A percentile compares a stretch with the other conserved stretches of the same genome.
Evolutionary conservation across 2,888 invertebrate genomes (phyloP).

Genomic region (Sphecodes monilicornis): DNA sequence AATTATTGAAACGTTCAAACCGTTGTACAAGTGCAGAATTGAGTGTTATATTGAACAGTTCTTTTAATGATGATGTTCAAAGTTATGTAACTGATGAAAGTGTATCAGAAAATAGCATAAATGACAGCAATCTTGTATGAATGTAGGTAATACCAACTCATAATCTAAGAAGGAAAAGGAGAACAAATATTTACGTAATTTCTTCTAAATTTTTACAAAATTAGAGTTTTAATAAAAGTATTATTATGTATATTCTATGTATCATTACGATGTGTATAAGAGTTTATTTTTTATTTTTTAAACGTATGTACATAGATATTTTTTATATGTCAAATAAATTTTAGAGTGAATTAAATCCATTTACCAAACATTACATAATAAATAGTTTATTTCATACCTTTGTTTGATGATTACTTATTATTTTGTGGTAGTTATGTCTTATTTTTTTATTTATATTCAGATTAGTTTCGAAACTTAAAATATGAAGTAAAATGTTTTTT

Average conservation of each 20-base stretch:
- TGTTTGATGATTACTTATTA: neutral
- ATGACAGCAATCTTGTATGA: neutral
- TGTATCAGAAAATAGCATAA: neutral
- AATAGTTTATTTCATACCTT: neutral
- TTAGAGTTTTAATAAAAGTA: neutral
- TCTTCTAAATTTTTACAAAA: neutral
- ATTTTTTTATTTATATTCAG: neutral
- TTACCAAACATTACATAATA: neutral
- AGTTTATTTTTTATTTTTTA: neutral
- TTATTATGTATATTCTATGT: neutral
- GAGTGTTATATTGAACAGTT: constrained; percentile 13
- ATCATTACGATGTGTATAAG: constrained; percentile 3
- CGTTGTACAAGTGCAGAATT: neutral
- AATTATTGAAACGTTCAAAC: neutral
- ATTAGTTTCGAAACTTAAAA: neutral
- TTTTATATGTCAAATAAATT: neutral
- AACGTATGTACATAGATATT: neutral
- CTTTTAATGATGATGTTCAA: neutral
- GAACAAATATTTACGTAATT: neutral
- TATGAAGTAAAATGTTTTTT: neutral
- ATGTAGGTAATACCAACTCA: no score
- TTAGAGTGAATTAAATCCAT: neutral
- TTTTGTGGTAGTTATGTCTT: neutral
- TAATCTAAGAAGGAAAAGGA: neutral
- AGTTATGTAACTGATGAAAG: neutral